Percentiles rank a stretch among this genome's conserved stretches.
These are phyloP conservation scores for Acrobasis consociella DNA, from an alignment of 2,888 invertebrate genomes.

Conservation along the genomic window DNA sequence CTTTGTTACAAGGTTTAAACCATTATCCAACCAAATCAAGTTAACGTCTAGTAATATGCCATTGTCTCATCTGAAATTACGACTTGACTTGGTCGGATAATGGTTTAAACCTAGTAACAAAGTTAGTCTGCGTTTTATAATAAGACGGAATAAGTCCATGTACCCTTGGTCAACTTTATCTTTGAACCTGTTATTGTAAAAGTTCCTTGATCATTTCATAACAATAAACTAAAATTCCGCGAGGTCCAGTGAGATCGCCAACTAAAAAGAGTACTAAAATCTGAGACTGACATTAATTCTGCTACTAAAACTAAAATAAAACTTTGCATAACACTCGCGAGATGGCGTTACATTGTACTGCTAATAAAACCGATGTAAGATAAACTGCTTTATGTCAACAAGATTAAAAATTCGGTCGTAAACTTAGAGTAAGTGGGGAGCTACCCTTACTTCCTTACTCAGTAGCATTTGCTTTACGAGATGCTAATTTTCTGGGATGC, in stretches of 20 bases:
- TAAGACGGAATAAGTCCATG: no score
- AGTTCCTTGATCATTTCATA: no score
- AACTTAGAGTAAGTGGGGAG: constrained; percentile 20
- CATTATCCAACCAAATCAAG: no score
- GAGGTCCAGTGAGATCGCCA: constrained; percentile 3
- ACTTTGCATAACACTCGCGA: constrained; percentile 21
- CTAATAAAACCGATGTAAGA: constrained; percentile 56
- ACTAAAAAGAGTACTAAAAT: constrained; percentile 10
- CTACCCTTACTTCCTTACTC: not conserved
- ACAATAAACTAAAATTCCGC: not conserved
- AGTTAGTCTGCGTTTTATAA: no score
- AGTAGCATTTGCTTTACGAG: constrained; percentile 19
- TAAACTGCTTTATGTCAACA: constrained; percentile 56
- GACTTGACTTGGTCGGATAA: no score
- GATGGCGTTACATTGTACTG: constrained; percentile 38
- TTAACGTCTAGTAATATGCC: no score
- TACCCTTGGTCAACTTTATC: no score
- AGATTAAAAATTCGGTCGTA: constrained; percentile 57
- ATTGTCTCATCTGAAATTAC: no score
- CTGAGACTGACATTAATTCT: constrained; percentile 25
- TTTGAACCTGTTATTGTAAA: no score
- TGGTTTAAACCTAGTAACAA: no score
- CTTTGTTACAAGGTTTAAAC: no score
- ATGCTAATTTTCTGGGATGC: constrained; percentile 23
- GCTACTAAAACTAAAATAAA: constrained; percentile 18